These are phyloP conservation scores for Caenorhabditis doughertyi DNA, from an alignment of 2,888 invertebrate species.

Conservation along the genomic window DNA sequence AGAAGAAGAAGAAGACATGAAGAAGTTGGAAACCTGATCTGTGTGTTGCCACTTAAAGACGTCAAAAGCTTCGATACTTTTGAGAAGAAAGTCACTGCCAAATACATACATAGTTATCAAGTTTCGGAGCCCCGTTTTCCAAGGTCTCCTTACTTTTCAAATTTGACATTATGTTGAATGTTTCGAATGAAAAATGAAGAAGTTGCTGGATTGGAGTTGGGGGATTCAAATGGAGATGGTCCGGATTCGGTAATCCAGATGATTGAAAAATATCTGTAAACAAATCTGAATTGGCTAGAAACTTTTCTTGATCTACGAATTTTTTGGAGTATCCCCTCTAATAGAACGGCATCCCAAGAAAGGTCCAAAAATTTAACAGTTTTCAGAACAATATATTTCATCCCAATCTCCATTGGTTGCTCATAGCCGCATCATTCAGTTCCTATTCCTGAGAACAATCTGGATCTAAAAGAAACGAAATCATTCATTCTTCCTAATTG, in stretches of 20 bases:
- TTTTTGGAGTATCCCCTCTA: too few relatives aligned
- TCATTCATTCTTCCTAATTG: conserved; percentile 16
- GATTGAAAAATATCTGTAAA: too few relatives aligned
- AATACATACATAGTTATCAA: conserved; percentile 53
- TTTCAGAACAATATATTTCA: too few relatives aligned
- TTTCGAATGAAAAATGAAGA: background rate
- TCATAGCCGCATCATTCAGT: background rate
- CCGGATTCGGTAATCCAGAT: too few relatives aligned
- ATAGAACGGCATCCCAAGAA: too few relatives aligned
- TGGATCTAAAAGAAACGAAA: too few relatives aligned
- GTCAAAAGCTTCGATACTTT: conserved; percentile 57
- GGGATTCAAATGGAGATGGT: too few relatives aligned
- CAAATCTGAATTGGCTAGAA: too few relatives aligned
- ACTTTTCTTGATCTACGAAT: too few relatives aligned
- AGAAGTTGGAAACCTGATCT: conserved; percentile 61
- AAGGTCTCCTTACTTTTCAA: background rate
- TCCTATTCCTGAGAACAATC: background rate
- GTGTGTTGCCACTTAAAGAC: conserved; percentile 53
- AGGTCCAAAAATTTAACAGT: too few relatives aligned
- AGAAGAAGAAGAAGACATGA: conserved; percentile 22
- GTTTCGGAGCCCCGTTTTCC: conserved; percentile 21
- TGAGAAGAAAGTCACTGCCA: conserved; percentile 51
- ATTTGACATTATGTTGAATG: background rate
- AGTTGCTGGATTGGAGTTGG: too few relatives aligned
- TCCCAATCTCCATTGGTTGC: too few relatives aligned